Base-by-base conservation (phyloP, 2,113 vertebrate genomes). In the Gorsachius goisagi region DNA sequence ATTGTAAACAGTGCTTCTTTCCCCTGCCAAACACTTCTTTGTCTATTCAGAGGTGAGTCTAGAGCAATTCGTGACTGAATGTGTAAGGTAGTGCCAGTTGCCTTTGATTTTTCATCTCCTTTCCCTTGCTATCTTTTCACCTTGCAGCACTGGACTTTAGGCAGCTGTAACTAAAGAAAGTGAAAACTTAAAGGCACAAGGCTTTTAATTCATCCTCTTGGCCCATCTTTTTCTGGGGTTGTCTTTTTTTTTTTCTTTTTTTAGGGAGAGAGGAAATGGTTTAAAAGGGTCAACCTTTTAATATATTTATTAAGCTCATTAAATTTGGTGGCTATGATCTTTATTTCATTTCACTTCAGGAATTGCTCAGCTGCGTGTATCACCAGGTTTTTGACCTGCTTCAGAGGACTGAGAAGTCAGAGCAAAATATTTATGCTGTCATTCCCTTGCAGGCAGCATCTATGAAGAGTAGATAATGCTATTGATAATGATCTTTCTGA, bases 1-100 rank as follows among this genome's bases (percentile, higher is more conserved):
- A 33, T 96, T 92, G 94, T 97, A 96, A 96, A 95, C 91, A 96
- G 81, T 49, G 69, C 89, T 92, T 17, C 80, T 72, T 71, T 91
- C 89, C 66, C 84, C 82, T 95, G 95, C 90, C 96, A 96, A 89
- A 71, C 88, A 32, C 50, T 89, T 66, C 90, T 97, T 92, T 89
- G 91, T 95, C 60, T 97, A 12, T 72, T 95, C 76, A 91, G 92
- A 91, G 90, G 84, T 94, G 91, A 97, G 91, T 93, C 73, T 84
- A 73, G 68, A 97, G 93, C 86, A 95, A 62, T 73, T 93, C 92
- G 89, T 95, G 89, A 96, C 96, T 91, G 76, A 89, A 67, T 67
- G 39, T 15, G 33, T 39, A 3, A 91, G 71, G 72, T 33, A 79
- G 32, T 89, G 94, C 80, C 94, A 90, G 55, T 50, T 95, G 81